phyloP scores from a whole-genome alignment of 2,888 invertebrate species.

The Euproctis similis region DNA sequence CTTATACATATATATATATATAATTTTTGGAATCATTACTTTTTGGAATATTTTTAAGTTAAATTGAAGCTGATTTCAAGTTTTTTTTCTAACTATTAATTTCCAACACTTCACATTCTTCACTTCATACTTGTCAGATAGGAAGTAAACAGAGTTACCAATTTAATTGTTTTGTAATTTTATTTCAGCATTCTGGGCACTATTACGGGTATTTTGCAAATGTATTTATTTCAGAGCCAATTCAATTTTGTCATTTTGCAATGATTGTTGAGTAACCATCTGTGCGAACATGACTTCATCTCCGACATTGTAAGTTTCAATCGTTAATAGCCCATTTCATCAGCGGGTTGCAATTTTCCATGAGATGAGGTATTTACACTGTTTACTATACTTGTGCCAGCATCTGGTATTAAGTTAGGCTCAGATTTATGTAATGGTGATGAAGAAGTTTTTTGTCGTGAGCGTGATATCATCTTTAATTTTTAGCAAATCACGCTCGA shows the following conservation, averaged over 20 bases:
- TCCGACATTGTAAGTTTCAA: not conserved
- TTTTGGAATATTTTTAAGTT: constrained; percentile 3
- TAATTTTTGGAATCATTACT: too few species aligned
- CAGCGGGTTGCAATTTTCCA: not conserved
- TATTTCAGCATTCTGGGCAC: not conserved
- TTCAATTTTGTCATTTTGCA: not conserved
- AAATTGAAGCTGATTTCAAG: not conserved
- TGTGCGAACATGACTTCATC: not conserved
- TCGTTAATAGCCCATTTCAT: not conserved
- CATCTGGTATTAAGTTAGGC: too few species aligned
- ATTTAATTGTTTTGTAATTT: not conserved
- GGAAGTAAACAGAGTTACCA: not conserved
- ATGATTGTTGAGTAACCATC: not conserved
- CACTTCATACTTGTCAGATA: constrained; percentile 1
- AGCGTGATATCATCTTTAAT: too few species aligned
- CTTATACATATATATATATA: too few species aligned
- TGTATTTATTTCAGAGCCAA: not conserved
- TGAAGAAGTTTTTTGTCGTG: too few species aligned
- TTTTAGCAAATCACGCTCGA: too few species aligned
- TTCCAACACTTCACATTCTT: not conserved
- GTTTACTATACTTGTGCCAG: too few species aligned
- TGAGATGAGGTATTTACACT: too few species aligned
- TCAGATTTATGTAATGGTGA: too few species aligned
- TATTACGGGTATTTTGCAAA: not conserved
- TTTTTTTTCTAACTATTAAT: not conserved